These are phyloP conservation scores for Nymphalis c-album DNA, from an alignment of 2,888 invertebrate genomes.

Conservation along the genomic window DNA sequence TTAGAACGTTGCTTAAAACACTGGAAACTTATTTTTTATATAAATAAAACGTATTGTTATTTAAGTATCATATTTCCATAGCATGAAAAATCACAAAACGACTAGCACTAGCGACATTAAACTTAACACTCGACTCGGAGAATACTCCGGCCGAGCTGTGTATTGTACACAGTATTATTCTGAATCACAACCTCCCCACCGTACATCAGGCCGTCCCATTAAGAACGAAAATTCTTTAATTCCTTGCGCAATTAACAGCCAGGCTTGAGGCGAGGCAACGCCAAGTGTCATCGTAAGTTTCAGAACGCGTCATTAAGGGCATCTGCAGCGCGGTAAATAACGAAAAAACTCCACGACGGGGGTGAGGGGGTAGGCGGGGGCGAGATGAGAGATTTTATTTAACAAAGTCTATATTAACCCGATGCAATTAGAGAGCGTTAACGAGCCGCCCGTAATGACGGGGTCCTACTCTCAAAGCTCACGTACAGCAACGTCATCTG, in stretches of 20 bases:
- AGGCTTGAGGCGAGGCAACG: conserved; percentile 61
- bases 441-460: conserved; percentile 79
- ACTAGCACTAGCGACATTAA: conserved; percentile 10
- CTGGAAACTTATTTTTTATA: too few relatives aligned
- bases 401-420: conserved; percentile 82
- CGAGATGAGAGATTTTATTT: conserved; percentile 80
- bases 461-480: conserved; percentile 59
- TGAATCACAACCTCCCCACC: conserved; percentile 28
- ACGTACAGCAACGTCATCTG: conserved; percentile 37
- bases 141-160: conserved; percentile 23
- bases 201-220: conserved; percentile 64
- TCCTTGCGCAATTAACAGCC: conserved; percentile 75
- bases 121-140: background rate
- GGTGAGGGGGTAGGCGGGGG: conserved; percentile 49
- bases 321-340: conserved; percentile 80
- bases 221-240: conserved; percentile 79
- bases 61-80: background rate
- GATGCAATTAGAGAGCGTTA: conserved; percentile 80
- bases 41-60: too few relatives aligned
- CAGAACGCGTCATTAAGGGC: conserved; percentile 80
- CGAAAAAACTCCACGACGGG: conserved; percentile 62
- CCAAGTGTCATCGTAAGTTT: conserved; percentile 82
- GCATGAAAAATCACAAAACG: conserved; percentile 1
- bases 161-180: conserved; percentile 33
- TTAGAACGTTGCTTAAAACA: too few relatives aligned